phyloP scores from a whole-genome alignment of 2,888 invertebrate genomes.

The Trissolcus japonicus region DNA sequence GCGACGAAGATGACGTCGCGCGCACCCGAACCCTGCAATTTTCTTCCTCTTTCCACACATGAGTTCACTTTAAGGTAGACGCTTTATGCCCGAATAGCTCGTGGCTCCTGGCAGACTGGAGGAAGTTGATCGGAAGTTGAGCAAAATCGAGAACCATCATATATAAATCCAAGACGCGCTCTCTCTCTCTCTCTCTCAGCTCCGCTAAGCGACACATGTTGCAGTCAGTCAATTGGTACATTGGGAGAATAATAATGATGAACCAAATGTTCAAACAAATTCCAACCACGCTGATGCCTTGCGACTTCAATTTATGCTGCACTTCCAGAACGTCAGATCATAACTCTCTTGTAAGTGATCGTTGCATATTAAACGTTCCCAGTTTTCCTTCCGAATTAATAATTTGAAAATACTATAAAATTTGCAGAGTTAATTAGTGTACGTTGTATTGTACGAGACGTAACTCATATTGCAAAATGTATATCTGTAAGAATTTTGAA shows the following conservation, averaged over 20 bases:
- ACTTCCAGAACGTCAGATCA: too few relatives aligned
- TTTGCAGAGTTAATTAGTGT: too few relatives aligned
- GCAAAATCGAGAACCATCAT: constrained; percentile 39
- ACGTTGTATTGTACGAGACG: too few relatives aligned
- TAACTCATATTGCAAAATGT: too few relatives aligned
- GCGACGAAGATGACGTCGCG: constrained; percentile 53
- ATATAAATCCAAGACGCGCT: constrained; percentile 48
- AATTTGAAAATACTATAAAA: neutral
- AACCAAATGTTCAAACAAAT: constrained; percentile 27
- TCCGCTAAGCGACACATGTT: constrained; percentile 44
- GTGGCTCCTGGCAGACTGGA: constrained; percentile 34
- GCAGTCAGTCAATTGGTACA: constrained; percentile 41
- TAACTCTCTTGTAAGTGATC: too few relatives aligned
- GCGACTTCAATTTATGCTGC: constrained; percentile 18
- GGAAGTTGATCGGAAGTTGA: constrained; percentile 58
- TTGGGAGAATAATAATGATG: constrained; percentile 47
- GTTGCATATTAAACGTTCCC: too few relatives aligned
- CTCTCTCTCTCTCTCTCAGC: constrained; percentile 9
- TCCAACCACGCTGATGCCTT: constrained; percentile 3
- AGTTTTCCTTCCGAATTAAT: too few relatives aligned
- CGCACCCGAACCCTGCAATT: constrained; percentile 49
- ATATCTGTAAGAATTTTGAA: too few relatives aligned
- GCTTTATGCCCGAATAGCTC: constrained; percentile 56
- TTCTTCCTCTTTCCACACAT: constrained; percentile 59
- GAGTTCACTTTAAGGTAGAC: constrained; percentile 55